Base-by-base conservation (phyloP, 2,113 vertebrate genomes). In the Callorhinus ursinus region DNA sequence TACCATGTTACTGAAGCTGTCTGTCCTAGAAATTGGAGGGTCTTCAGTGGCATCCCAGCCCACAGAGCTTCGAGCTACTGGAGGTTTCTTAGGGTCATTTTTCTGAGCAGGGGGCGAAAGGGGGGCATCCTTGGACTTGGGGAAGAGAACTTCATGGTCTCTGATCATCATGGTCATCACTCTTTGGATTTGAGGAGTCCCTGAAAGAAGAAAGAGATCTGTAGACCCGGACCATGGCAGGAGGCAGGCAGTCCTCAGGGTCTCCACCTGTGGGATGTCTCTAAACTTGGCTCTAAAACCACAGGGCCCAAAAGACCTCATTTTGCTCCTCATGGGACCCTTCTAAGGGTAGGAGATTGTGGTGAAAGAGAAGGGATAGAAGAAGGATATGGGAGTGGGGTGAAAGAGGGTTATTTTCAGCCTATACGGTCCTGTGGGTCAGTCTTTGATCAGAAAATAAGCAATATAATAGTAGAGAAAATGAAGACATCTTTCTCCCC, bases 131-230 rank as follows among this genome's bases (percentile, higher is more conserved):
- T 99, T 99, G 63, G 98, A 98, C 1, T 98, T 98, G 33, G 99
- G 99, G 81, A 99, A 99, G 96, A 99, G 99, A 51, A 98, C 93
- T 84, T 99, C 98, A 0, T 99, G 99, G 93, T 99, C 99, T 39
- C 99, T 99, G 98, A 99, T 99, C 99, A 99, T 99, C 98, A 99
- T 99, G 0, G 99, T 99, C 99, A 99, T 99, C 98, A 99, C 99
- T 94, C 99, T 99, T 98, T 99, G 99, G 96, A 99, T 99, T 98
- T 99, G 99, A 65, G 99, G 99, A 0, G 99, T 99, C 15, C 99
- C 99, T 99, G 99, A 42, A 55, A 1, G 22, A 83, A 96, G 79
- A 79, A 61, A 96, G 33, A 69, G 10, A 65, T 79, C 2, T 84
- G 11, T n/a, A 21, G 15, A 65, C 28, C 24, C 76, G 69, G 22